Evolutionary conservation across 1,140 invertebrate genomes (phyloP).

Genomic region (Drosophila elegans): DNA sequence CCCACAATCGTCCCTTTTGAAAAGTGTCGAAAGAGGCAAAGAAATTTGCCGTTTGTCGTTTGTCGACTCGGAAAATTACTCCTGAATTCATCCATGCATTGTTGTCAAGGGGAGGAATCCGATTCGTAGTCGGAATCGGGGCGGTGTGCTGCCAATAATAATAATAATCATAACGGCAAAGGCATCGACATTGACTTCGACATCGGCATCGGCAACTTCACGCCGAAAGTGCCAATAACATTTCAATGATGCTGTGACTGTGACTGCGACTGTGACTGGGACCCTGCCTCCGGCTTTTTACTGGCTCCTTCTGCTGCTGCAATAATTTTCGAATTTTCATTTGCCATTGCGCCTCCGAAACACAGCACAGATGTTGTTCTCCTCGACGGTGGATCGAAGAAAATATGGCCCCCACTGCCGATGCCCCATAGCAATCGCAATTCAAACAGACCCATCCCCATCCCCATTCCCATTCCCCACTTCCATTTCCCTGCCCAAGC

Average conservation of each 20-base stretch:
- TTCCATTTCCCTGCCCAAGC: not conserved
- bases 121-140: not conserved
- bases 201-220: slow-evolving; percentile 61
- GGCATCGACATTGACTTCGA: slow-evolving; percentile 53
- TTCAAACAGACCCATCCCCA: slow-evolving; percentile 39
- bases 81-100: slow-evolving; percentile 70
- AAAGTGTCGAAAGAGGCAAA: slow-evolving; percentile 68
- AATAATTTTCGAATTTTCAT: slow-evolving; percentile 83
- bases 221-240: slow-evolving; percentile 80
- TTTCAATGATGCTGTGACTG: slow-evolving; percentile 69
- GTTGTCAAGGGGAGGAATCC: slow-evolving; percentile 33
- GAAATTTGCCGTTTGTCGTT: slow-evolving; percentile 65
- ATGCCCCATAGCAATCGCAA: slow-evolving; percentile 42
- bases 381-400: slow-evolving; percentile 23
- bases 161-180: slow-evolving; percentile 76
- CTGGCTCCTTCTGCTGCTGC: slow-evolving; percentile 57
- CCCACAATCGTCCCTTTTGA: not conserved
- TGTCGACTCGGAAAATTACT: slow-evolving; percentile 58
- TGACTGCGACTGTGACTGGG: slow-evolving; percentile 36
- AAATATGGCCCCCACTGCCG: slow-evolving; percentile 19
- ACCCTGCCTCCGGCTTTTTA: slow-evolving; percentile 12
- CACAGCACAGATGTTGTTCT: slow-evolving; percentile 70
- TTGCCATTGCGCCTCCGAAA: slow-evolving; percentile 62
- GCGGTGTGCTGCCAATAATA: slow-evolving; percentile 64
- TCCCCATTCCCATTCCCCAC: too few species aligned